Base-by-base conservation (phyloP, 2,797 vertebrate genomes). In the Cephalopachus bancanus region DNA sequence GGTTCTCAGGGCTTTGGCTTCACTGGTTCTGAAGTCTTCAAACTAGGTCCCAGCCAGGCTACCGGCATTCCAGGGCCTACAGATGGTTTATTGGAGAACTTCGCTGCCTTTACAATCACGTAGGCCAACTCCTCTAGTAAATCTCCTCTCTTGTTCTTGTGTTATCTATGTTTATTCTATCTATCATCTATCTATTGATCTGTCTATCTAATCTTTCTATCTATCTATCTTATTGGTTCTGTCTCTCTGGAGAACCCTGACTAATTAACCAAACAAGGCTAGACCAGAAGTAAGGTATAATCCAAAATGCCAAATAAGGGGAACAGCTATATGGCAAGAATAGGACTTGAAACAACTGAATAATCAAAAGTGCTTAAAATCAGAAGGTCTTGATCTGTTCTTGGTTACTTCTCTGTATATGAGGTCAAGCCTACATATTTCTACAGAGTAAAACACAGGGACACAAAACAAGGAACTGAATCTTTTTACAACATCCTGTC, bases 381-480 rank as follows among this genome's bases (percentile, higher is more conserved):
- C 11, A 60, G 37, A 93, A 49, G 44, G 44, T 59, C 20, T 59
- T 53, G 28, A 55, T 49, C n/a, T 93, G 30, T 80, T 93, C 75
- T 81, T 76, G 19, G 30, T 55, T 79, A 60, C 57, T 72, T 55
- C 26, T 94, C 51, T 67, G 10, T 62, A 30, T 26, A 30, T 26
- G 20, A 89, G 26, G 20, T 78, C 33, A 93, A 92, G 12, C 37
- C 59, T 95, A 37, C n/a, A 26, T 51, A 79, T 71, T 95, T 94
- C 59, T 17, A 65, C 55, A 80, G 85, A 80, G 44, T 90, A 84
- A 96, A 89, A 80, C 33, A 60, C 16, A 91, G 51, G 24, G n/a
- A 67, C 49, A 69, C 17, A 72, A 69, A 20, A 33, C 20, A 67
- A 83, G 19, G 37, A 79, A 57, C 19, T n/a, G 3, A 86, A 86